Evolutionary conservation across 37 sponge, comb jelly and placozoan genomes (phyloP).

Genomic region (Petrosia ficiformis): DNA sequence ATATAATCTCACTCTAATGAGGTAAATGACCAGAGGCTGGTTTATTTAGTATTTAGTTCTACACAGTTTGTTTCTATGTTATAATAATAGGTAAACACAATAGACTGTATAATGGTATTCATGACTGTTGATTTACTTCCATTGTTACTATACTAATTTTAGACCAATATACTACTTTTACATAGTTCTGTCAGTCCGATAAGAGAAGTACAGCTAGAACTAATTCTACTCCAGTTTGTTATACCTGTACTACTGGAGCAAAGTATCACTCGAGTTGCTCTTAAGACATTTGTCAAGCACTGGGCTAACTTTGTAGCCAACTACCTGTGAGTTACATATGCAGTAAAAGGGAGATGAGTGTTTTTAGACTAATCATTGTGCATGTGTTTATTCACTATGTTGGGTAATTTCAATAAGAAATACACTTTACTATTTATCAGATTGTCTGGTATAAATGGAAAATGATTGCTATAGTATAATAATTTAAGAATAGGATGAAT

Average conservation of each 20-base stretch:
- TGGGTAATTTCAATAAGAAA: not conserved
- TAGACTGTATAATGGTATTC: not conserved
- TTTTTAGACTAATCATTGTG: not conserved
- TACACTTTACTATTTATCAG: not conserved
- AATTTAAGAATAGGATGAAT: no score
- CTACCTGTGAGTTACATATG: constrained; percentile 58
- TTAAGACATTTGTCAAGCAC: constrained; percentile 53
- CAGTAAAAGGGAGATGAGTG: constrained; percentile 2
- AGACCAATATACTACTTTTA: not conserved
- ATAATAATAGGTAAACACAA: no score
- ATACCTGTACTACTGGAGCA: constrained; percentile 91
- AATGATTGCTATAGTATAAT: no score
- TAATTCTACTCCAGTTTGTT: constrained; percentile 87
- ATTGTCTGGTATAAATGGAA: no score
- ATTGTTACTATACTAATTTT: not conserved
- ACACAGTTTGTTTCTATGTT: no score
- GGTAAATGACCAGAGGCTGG: constrained; percentile 18
- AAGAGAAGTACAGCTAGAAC: constrained; percentile 84
- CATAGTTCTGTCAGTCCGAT: constrained; percentile 52
- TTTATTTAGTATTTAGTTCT: not conserved
- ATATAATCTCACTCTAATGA: constrained; percentile 68
- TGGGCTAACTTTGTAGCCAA: constrained; percentile 70
- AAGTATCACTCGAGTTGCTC: constrained; percentile 63
- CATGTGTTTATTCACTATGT: not conserved
- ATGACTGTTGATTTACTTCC: not conserved